Evolutionary conservation across 1,140 invertebrate genomes (phyloP).

Genomic region (Drosophila melanica): DNA sequence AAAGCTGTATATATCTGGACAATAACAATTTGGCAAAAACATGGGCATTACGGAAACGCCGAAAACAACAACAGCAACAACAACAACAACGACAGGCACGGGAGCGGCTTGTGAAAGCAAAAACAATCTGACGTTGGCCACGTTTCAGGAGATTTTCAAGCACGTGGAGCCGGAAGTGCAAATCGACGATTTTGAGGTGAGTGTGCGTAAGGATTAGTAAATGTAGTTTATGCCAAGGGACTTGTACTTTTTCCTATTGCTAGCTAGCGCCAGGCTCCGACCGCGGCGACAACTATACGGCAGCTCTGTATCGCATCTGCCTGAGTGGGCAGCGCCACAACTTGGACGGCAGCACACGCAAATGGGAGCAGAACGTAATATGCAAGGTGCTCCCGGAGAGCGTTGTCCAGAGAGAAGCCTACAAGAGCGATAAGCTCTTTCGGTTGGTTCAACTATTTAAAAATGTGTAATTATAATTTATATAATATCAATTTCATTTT

Average conservation of each 20-base stretch:
- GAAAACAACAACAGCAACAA: constrained; percentile 45
- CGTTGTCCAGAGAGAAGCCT: constrained; percentile 86
- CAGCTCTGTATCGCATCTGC: constrained; percentile 88
- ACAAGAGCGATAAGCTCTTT: constrained; percentile 89
- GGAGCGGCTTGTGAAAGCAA: constrained; percentile 43
- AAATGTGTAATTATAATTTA: background rate
- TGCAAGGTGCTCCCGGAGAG: constrained; percentile 89
- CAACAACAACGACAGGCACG: constrained; percentile 38
- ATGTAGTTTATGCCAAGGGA: constrained; percentile 16
- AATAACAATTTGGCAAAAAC: constrained; percentile 23
- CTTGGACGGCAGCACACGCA: constrained; percentile 75
- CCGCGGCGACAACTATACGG: constrained; percentile 90
- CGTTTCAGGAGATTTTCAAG: constrained; percentile 77
- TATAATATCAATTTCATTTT: background rate
- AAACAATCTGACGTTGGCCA: constrained; percentile 62
- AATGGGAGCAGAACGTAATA: constrained; percentile 87
- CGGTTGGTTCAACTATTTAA: constrained; percentile 55
- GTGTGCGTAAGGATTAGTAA: background rate
- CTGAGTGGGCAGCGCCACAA: constrained; percentile 85
- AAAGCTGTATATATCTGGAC: constrained; percentile 13
- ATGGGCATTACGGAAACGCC: constrained; percentile 76
- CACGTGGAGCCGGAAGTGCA: constrained; percentile 73
- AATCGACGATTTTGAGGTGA: constrained; percentile 79
- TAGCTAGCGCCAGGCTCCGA: constrained; percentile 88
- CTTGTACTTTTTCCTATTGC: constrained; percentile 20